Evolutionary conservation across 2,888 invertebrate genomes (phyloP), one percentile per base, ranked within the genome.

Genomic region (Mycogona germanica): DNA sequence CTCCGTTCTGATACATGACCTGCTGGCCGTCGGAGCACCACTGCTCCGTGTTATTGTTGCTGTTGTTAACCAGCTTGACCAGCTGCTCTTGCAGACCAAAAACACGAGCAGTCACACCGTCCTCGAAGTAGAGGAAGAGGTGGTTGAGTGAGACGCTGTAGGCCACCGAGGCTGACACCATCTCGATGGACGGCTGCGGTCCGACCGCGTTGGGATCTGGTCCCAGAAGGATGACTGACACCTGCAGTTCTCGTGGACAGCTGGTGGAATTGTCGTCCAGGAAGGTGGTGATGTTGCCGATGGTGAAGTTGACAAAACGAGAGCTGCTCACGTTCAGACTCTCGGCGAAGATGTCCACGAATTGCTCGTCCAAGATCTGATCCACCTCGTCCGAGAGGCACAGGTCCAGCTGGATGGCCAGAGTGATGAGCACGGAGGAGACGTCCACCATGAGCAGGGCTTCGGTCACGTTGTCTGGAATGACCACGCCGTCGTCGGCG

Each of bases 1-100:
- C 30, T 2, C 46, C 38, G 23, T 49, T 54, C 9, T 30, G 17
- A 35, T 56, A 56, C 14, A 40, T 23, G 14, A 23, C 4, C 44
- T 44, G 37, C 17, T 29, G 47, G 26, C 56, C 56, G 25, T 56
- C 49, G 5, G 17, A 1, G 49, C 56, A 56, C 56, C 56, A 56
- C 2, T 50, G 25, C 14, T 47, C 41, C 4, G 41, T 21, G 23
- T 37, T 23, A 17, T 46, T 12, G 23, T 29, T 19, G 19, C 41
- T 35, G n/a, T 26, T 21, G 23, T 30, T 38, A 14, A 25, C 25
- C 19, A 28, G 25, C 12, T 23, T 38, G 28, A 54, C 23, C 4
- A 50, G 26, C 38, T 53, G 30, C 28, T 56, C 56, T 14, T 42
- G 49, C n/a, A 56, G 17, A 9, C 53, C 56, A 14, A 30, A 19